phyloP scores from a whole-genome alignment of 2,888 invertebrate genomes.

The Geophilus truncorum region DNA sequence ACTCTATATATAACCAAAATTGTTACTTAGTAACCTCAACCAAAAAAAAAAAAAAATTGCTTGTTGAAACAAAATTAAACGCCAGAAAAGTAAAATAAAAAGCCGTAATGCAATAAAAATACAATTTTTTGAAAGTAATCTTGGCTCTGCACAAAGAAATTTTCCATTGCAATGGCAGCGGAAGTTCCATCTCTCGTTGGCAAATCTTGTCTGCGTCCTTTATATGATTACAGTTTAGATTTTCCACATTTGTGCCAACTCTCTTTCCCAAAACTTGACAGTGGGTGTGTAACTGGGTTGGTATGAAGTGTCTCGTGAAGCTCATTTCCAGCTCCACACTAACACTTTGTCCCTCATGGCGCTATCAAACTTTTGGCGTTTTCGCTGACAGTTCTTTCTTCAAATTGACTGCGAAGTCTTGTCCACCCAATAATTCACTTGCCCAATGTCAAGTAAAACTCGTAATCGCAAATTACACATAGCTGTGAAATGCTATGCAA shows the following conservation, averaged over 20 bases:
- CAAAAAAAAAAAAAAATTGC: too few relatives aligned
- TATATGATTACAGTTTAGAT: not conserved
- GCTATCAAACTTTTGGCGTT: not conserved
- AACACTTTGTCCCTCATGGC: not conserved
- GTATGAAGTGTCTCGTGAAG: not conserved
- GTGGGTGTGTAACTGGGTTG: not conserved
- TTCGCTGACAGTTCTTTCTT: conserved; percentile 10
- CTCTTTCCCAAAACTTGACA: not conserved
- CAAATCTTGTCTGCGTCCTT: not conserved
- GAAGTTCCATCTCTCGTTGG: not conserved
- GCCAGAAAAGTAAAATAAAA: too few relatives aligned
- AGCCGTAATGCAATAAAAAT: not conserved
- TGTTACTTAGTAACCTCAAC: too few relatives aligned
- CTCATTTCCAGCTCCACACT: not conserved
- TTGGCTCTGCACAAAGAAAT: not conserved
- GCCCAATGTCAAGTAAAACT: not conserved
- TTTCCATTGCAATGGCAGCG: not conserved
- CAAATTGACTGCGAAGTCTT: not conserved
- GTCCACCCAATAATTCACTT: not conserved
- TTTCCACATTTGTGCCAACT: not conserved
- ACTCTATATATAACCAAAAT: too few relatives aligned
- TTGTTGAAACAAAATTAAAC: too few relatives aligned
- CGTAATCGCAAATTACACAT: not conserved
- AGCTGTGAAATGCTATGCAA: too few relatives aligned
- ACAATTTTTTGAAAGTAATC: not conserved